Conservation (phyloP, 2,888 invertebrate genomes). For the Polia nebulosa region DNA sequence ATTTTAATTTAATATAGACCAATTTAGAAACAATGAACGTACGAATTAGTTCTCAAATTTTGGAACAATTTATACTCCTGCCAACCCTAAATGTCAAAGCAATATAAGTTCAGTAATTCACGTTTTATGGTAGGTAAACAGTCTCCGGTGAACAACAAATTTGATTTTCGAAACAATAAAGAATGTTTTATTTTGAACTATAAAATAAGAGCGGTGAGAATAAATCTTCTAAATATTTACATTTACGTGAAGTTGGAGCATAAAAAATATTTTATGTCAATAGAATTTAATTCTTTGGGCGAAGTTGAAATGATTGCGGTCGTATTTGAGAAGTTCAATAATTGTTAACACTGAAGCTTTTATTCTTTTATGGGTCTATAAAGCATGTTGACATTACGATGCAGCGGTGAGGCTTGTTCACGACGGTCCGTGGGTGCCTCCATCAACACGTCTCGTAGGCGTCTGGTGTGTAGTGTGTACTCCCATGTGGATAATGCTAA, state of each 20-base stretch:
- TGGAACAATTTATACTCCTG: slow-evolving; percentile 17
- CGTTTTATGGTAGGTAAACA: slow-evolving; percentile 55
- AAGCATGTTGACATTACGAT: slow-evolving; percentile 71
- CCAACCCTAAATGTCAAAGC: slow-evolving; percentile 28
- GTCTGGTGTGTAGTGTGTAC: slow-evolving; percentile 66
- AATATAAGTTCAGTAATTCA: slow-evolving; percentile 54
- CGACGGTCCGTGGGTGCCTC: slow-evolving; percentile 73
- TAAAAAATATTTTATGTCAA: slow-evolving; percentile 64
- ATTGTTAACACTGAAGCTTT: slow-evolving; percentile 72
- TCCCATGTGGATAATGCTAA: slow-evolving; percentile 57
- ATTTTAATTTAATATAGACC: slow-evolving; percentile 24
- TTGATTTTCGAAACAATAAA: slow-evolving; percentile 62
- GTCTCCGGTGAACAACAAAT: slow-evolving; percentile 50
- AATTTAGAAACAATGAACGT: slow-evolving; percentile 28
- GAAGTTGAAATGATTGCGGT: slow-evolving; percentile 61
- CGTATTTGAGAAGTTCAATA: slow-evolving; percentile 68
- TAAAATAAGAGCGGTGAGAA: slow-evolving; percentile 55
- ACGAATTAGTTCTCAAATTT: slow-evolving; percentile 8
- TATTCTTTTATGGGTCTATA: slow-evolving; percentile 76
- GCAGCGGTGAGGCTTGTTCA: slow-evolving; percentile 64
- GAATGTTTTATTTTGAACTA: slow-evolving; percentile 49
- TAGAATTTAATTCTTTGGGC: slow-evolving; percentile 34
- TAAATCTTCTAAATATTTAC: slow-evolving; percentile 67
- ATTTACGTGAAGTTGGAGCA: slow-evolving; percentile 53
- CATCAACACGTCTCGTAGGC: slow-evolving; percentile 77